phyloP scores from a whole-genome alignment of 2,888 invertebrate species.

The Pristionchus mayeri region DNA sequence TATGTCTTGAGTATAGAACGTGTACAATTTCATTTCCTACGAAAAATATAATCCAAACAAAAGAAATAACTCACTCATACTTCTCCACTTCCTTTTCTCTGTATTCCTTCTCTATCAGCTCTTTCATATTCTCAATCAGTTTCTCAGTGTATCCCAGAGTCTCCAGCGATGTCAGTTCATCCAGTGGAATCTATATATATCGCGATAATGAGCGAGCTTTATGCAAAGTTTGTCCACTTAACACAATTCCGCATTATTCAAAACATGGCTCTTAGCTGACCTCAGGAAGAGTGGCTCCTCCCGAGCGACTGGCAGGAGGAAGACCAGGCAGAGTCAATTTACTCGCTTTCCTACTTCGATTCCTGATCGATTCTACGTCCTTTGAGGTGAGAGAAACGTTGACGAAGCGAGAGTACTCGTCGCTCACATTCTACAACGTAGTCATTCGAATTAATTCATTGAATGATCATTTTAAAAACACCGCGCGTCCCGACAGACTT shows the following conservation, averaged over 20 bases:
- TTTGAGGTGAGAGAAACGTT: background rate
- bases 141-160: slow-evolving; percentile 56
- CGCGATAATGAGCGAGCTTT: no score
- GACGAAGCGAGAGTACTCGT: slow-evolving; percentile 28
- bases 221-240: no score
- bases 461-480: no score
- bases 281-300: slow-evolving; percentile 6
- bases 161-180: slow-evolving; percentile 9
- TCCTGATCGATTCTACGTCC: slow-evolving; percentile 42
- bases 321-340: slow-evolving; percentile 9
- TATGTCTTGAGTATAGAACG: no score
- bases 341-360: background rate
- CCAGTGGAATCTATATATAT: slow-evolving; percentile 22
- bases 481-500: no score
- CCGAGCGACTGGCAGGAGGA: background rate
- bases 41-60: background rate
- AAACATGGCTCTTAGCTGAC: background rate
- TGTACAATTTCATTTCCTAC: background rate
- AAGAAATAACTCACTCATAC: slow-evolving; percentile 28
- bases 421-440: no score
- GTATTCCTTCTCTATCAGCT: slow-evolving; percentile 51
- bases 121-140: slow-evolving; percentile 52
- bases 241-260: no score
- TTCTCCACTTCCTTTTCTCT: slow-evolving; percentile 49
- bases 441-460: no score